Percentiles rank a stretch among this genome's conserved stretches.
phyloP scores from a whole-genome alignment of 1,140 invertebrate genomes.

The Sipha flava region DNA sequence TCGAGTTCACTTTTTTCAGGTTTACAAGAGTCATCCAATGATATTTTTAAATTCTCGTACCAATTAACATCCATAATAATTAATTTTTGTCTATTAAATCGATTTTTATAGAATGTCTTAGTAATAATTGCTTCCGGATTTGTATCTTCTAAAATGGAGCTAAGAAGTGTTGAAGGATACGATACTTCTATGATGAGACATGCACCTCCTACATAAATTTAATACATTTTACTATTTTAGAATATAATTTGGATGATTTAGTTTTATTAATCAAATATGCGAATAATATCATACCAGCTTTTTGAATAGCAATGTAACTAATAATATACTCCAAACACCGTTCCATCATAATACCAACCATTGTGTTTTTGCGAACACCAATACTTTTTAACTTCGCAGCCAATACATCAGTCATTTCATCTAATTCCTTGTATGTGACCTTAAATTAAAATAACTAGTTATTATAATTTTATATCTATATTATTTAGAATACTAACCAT shows the following conservation, averaged over 20 bases:
- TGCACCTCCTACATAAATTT: slow-evolving; percentile 36
- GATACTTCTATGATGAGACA: slow-evolving; percentile 46
- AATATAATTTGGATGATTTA: not conserved
- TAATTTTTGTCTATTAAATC: not conserved
- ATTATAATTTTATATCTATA: not conserved
- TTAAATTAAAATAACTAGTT: not conserved
- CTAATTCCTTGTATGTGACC: slow-evolving; percentile 35
- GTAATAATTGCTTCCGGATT: slow-evolving; percentile 36
- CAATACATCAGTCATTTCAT: slow-evolving; percentile 37
- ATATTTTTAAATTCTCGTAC: slow-evolving; percentile 8
- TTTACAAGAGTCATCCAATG: not conserved
- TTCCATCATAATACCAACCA: slow-evolving; percentile 47
- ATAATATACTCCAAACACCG: slow-evolving; percentile 44
- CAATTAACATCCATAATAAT: slow-evolving; percentile 36
- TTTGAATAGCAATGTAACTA: slow-evolving; percentile 48
- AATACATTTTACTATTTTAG: not conserved
- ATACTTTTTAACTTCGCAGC: slow-evolving; percentile 31
- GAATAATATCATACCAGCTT: slow-evolving; percentile 41
- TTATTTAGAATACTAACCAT: slow-evolving; percentile 9
- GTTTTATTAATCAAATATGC: not conserved
- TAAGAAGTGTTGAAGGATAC: slow-evolving; percentile 42
- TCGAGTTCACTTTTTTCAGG: slow-evolving; percentile 32
- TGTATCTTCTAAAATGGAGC: slow-evolving; percentile 37
- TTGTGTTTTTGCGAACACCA: slow-evolving; percentile 34
- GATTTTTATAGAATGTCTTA: slow-evolving; percentile 32